phyloP scores from a whole-genome alignment of 1,140 invertebrate species.

The Bemisia tabaci region DNA sequence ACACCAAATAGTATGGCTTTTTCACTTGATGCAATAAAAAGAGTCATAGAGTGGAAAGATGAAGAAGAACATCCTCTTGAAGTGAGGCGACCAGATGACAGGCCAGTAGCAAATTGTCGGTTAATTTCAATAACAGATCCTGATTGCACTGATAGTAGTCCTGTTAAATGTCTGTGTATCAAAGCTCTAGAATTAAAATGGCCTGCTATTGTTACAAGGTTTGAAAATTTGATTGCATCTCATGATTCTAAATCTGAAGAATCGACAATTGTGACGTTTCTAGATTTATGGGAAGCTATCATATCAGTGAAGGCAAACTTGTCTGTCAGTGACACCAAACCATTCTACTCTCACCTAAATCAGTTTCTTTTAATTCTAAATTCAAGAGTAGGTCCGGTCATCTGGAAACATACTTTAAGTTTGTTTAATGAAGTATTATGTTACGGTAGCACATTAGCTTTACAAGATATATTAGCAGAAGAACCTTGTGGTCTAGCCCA shows the following conservation, averaged over 20 bases:
- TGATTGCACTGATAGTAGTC: conserved; percentile 57
- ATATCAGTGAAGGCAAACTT: conserved; percentile 82
- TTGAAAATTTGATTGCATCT: conserved; percentile 35
- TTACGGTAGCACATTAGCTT: conserved; percentile 73
- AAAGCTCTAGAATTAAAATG: conserved; percentile 70
- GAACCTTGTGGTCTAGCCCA: conserved; percentile 75
- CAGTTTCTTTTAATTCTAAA: conserved; percentile 60
- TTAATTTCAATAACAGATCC: conserved; percentile 55
- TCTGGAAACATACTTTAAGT: conserved; percentile 70
- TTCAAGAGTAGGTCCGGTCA: conserved; percentile 54
- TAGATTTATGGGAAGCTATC: conserved; percentile 76
- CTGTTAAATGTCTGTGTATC: conserved; percentile 69
- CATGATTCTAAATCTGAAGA: conserved; percentile 28
- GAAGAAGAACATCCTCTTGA: conserved; percentile 65
- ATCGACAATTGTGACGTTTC: conserved; percentile 53
- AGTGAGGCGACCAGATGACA: conserved; percentile 33
- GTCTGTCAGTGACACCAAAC: conserved; percentile 73
- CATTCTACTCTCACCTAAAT: conserved; percentile 72
- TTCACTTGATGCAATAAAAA: conserved; percentile 66
- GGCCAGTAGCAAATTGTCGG: conserved; percentile 36
- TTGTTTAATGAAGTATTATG: conserved; percentile 78
- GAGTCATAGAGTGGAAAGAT: conserved; percentile 77
- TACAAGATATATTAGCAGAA: conserved; percentile 72
- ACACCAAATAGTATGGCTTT: conserved; percentile 62
- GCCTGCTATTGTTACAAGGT: conserved; percentile 52